Evolutionary conservation across 2,113 vertebrate genomes (phyloP).

Genomic region (Tychaedon coryphoeus): DNA sequence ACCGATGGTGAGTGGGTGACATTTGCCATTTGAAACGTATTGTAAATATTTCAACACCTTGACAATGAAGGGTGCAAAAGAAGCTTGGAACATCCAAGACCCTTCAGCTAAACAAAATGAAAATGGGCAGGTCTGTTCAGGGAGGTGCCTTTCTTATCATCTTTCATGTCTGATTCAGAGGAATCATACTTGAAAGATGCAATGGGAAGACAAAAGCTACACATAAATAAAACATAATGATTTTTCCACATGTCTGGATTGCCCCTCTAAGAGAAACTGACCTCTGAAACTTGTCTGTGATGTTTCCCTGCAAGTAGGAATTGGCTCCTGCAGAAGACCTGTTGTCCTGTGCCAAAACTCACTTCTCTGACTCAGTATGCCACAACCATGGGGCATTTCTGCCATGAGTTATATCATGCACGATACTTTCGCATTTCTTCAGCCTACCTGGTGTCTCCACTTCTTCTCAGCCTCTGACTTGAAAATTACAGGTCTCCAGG

Average conservation of each 20-base stretch:
- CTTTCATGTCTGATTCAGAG: not conserved
- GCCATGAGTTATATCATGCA: not conserved
- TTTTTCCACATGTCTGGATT: not conserved
- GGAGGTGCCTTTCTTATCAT: not conserved
- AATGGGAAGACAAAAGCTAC: not conserved
- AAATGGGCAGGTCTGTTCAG: slow-evolving; percentile 15
- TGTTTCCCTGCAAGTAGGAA: not conserved
- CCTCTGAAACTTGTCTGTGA: not conserved
- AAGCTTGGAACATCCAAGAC: not conserved
- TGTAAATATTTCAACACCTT: slow-evolving; percentile 56
- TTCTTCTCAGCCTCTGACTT: not conserved
- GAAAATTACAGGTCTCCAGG: not conserved
- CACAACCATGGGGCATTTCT: not conserved
- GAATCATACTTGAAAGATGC: not conserved
- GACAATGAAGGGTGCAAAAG: not conserved
- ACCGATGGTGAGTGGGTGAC: not conserved
- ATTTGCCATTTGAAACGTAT: not conserved
- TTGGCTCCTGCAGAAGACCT: not conserved
- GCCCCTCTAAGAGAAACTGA: not conserved
- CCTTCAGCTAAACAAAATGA: slow-evolving; percentile 37
- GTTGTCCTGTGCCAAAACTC: not conserved
- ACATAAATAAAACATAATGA: not conserved
- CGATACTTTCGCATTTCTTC: not conserved
- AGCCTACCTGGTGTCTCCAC: not conserved
- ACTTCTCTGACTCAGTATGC: not conserved